Conservation (phyloP, 2,888 invertebrate genomes). For the Nesidiocoris tenuis region DNA sequence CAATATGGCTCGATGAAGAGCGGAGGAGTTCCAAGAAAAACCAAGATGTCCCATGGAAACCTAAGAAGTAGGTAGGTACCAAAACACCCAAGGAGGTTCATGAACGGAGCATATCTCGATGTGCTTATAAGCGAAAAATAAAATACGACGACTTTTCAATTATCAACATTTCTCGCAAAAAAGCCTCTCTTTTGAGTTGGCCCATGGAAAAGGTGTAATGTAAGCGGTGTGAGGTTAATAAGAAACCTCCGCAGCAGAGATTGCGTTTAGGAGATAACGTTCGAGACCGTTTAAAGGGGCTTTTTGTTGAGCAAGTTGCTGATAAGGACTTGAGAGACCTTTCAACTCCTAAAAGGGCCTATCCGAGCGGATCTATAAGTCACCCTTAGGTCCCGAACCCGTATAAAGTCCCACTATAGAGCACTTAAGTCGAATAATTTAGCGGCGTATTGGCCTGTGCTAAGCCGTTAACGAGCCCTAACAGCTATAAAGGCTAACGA, state of each 20-base stretch:
- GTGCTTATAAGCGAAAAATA: no score
- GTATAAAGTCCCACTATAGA: background rate
- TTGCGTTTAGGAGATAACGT: slow-evolving; percentile 1
- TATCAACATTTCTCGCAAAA: no score
- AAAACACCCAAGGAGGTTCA: no score
- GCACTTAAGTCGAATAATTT: slow-evolving; percentile 36
- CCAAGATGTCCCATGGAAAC: no score
- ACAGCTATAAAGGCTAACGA: slow-evolving; percentile 37
- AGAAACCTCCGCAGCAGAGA: background rate
- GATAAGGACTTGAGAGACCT: slow-evolving; percentile 18
- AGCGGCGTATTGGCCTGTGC: slow-evolving; percentile 23
- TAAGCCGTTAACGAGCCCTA: slow-evolving; percentile 36
- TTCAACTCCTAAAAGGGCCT: background rate
- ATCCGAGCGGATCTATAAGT: slow-evolving; percentile 14
- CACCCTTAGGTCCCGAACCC: background rate
- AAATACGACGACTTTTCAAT: no score
- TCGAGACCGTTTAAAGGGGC: slow-evolving; percentile 28
- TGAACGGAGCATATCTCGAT: no score
- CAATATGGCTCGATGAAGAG: no score
- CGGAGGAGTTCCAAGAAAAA: no score
- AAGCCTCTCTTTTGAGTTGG: no score
- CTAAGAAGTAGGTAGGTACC: no score
- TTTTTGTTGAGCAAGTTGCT: slow-evolving; percentile 25
- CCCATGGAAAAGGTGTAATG: no score
- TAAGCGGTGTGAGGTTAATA: background rate